Base-by-base conservation (phyloP, 1,140 invertebrate species). In the Drosophila melanica region DNA sequence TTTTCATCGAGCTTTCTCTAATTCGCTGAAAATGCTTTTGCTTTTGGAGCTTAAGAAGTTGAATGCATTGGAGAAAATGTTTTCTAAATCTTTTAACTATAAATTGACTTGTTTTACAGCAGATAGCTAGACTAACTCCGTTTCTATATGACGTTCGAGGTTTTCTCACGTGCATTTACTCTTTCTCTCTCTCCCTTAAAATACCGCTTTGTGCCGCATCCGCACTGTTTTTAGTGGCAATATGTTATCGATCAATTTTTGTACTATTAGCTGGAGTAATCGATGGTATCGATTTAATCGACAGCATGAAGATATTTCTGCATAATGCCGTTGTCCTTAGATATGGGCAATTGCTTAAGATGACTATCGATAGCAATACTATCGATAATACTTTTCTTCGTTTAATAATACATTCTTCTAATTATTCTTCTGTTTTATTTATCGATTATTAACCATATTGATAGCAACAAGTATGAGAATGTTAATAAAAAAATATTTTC, bases 1-100 rank as follows among this genome's bases (percentile, higher is more conserved):
- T 37, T 54, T 54, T 33, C 16, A 39, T 54, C 9, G 9, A 54
- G 51, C 51, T 54, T 54, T 54, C 51, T 39, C 51, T 54, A 51
- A 51, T 33, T 51, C 30, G 48, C 48, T 35, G 27, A 51, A 51
- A 51, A 11, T 11, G 47, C 23, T 6, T 30, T 23, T 53, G 27
- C 50, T 53, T 53, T 35, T 53, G 0, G 7, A 18, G 51, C 51
- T 39, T 20, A 20, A 54, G 51, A 54, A 39, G 51, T n/a, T 37
- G 33, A 8, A 9, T 35, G 30, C 51, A 37, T 20, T 54, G 30
- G 30, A 54, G 51, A 54, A 54, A 54, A 48, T 48, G 6, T n/a
- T 45, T 45, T 45, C 16, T n/a, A 45, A 45, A 35, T 51, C 27
- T 14, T 35, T 18, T 9, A 33, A 3, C 48, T 35, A 2, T 23